Evolutionary conservation across 2,797 vertebrate species (phyloP).

Genomic region (Megalops cyprinoides): DNA sequence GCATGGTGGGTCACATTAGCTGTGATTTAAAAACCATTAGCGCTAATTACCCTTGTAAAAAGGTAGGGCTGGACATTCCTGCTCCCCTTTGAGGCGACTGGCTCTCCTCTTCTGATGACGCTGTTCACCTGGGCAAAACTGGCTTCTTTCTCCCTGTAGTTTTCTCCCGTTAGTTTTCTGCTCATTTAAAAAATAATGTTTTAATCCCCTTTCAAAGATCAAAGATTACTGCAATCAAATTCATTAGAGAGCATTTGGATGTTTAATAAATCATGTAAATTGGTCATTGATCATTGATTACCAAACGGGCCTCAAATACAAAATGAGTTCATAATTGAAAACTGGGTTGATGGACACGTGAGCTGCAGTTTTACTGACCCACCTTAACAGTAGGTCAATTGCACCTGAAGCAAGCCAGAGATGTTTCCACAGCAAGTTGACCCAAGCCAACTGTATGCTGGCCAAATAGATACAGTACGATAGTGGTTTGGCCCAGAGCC

Average conservation of each 20-base stretch:
- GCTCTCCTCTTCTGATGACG: not conserved
- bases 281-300: not conserved
- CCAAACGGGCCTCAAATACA: conserved; percentile 2
- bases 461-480: not conserved
- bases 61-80: not conserved
- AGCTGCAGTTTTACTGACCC: not conserved
- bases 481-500: not conserved
- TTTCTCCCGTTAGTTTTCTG: not conserved
- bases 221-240: not conserved
- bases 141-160: not conserved
- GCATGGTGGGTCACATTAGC: not conserved
- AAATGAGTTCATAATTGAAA: not conserved
- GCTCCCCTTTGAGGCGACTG: not conserved
- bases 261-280: not conserved
- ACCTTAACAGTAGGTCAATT: not conserved
- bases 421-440: not conserved
- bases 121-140: not conserved
- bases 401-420: too few relatives aligned
- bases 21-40: not conserved
- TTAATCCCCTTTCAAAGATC: not conserved
- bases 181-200: too few relatives aligned
- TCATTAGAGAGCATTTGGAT: not conserved
- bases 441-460: not conserved
- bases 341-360: too few relatives aligned
- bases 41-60: not conserved